Percentiles rank a stretch among this genome's conserved stretches.
phyloP scores from a whole-genome alignment of 1,140 invertebrate genomes.

The Drosophila truncata region DNA sequence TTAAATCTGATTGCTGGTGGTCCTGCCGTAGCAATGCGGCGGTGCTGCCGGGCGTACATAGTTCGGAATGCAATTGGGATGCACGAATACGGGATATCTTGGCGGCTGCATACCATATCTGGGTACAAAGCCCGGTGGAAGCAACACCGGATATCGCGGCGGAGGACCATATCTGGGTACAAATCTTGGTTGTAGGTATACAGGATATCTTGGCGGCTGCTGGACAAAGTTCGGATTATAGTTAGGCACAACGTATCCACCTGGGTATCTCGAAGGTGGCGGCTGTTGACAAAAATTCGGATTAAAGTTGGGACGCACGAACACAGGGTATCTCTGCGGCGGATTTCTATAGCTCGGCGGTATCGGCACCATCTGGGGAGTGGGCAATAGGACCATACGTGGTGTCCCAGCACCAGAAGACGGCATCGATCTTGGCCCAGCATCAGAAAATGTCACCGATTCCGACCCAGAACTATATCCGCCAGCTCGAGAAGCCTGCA shows the following conservation, averaged over 20 bases:
- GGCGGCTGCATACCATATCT: neutral
- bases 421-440: neutral
- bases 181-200: neutral
- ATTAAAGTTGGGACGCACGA: neutral
- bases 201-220: neutral
- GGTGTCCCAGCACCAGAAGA: neutral
- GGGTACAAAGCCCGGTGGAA: neutral
- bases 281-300: neutral
- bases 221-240: neutral
- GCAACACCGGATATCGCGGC: neutral
- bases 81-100: neutral
- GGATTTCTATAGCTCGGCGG: neutral
- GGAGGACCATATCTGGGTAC: neutral
- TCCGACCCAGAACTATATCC: neutral
- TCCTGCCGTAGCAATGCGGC: neutral
- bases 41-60: neutral
- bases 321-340: neutral
- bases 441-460: neutral
- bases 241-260: neutral
- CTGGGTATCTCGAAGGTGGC: neutral
- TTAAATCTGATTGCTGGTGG: neutral
- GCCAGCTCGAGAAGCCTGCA: neutral
- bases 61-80: neutral
- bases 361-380: neutral
- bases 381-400: neutral